A percentile compares a stretch with the other conserved stretches of the same genome.
phyloP scores from a whole-genome alignment of 2,113 vertebrate species.

The Rattus rattus region DNA sequence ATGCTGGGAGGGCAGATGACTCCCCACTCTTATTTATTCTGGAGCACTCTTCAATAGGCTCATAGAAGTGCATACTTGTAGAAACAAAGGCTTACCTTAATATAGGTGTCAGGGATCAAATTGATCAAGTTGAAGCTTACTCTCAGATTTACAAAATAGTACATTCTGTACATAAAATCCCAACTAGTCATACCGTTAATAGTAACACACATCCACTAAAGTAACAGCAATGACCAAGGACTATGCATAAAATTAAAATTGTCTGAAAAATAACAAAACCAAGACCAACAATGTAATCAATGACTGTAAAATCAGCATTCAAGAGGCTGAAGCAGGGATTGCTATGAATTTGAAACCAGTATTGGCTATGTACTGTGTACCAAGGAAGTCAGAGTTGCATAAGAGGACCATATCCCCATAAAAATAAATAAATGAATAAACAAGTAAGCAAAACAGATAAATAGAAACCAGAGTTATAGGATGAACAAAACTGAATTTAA shows the following conservation, averaged over 20 bases:
- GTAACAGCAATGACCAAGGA: neutral
- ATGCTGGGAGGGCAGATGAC: neutral
- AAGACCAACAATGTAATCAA: neutral
- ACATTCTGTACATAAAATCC: neutral
- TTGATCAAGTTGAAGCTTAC: neutral
- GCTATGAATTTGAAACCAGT: neutral
- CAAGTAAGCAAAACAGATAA: neutral
- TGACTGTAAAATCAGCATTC: neutral
- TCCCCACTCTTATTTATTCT: too few species aligned
- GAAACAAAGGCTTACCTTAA: neutral
- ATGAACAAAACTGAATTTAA: too few species aligned
- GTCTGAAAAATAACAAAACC: neutral
- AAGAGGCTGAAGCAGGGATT: neutral
- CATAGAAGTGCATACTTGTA: neutral
- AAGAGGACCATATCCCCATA: neutral
- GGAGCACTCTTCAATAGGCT: neutral
- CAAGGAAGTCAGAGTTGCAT: neutral
- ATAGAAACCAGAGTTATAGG: neutral
- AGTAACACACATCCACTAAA: neutral
- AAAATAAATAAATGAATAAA: neutral
- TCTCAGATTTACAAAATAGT: neutral
- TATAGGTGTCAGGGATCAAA: neutral
- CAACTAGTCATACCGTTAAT: neutral
- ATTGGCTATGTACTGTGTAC: too few species aligned
- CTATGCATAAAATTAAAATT: neutral